Percentiles rank a stretch among this genome's conserved stretches.
These are phyloP conservation scores for Catharus minimus DNA, from an alignment of 2,113 vertebrate species.

Conservation along the genomic window DNA sequence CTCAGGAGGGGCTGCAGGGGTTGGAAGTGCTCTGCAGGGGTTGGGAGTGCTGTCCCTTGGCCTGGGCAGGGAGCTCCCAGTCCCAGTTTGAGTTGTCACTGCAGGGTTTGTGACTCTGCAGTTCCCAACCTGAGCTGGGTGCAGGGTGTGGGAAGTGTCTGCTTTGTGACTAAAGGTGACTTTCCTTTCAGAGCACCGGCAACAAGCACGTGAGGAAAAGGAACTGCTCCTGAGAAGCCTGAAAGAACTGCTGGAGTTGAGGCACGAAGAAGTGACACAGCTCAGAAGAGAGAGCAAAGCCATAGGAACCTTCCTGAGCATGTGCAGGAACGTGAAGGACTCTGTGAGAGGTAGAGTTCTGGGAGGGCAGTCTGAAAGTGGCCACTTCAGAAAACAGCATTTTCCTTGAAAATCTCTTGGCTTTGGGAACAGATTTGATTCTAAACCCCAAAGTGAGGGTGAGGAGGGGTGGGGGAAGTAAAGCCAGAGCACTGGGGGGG, in stretches of 20 bases:
- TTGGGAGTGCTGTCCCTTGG: not conserved
- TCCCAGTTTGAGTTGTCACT: not conserved
- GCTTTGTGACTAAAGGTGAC: not conserved
- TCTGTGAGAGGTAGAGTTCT: conserved; percentile 75
- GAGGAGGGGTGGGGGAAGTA: not conserved
- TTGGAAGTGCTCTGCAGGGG: no score
- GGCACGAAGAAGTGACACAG: conserved; percentile 64
- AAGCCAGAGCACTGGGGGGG: not conserved
- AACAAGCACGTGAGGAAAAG: not conserved
- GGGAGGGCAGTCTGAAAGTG: not conserved
- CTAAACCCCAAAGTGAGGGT: not conserved
- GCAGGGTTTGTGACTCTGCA: not conserved
- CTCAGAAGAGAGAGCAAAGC: conserved; percentile 71
- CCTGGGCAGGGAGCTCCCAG: not conserved
- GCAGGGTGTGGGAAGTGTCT: not conserved
- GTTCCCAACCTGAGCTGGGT: not conserved
- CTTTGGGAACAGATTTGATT: not conserved
- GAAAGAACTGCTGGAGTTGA: conserved; percentile 63
- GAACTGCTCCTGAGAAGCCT: not conserved
- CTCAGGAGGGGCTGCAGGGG: no score
- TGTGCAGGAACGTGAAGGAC: conserved; percentile 76
- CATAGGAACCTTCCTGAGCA: conserved; percentile 78
- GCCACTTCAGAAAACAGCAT: not conserved
- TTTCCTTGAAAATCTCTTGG: not conserved
- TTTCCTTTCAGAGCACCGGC: conserved; percentile 49